Evolutionary conservation across 1,140 invertebrate genomes (phyloP).

Genomic region (Dendroctonus ponderosae): DNA sequence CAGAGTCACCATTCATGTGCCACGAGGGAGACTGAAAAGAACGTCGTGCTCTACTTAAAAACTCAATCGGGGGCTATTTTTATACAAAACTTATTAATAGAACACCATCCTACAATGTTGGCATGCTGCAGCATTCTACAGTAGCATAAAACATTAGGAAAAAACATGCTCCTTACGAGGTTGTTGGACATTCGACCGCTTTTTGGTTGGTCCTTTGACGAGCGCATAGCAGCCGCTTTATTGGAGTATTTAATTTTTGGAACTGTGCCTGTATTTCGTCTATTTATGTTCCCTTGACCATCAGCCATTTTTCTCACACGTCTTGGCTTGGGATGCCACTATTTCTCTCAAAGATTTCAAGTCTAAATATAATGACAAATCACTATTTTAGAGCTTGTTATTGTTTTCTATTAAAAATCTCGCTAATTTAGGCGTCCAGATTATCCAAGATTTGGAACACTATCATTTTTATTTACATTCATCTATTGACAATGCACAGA

Average conservation of each 20-base stretch:
- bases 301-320: constrained; percentile 41
- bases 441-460: no score
- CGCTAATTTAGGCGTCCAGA: no score
- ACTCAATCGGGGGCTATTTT: constrained; percentile 29
- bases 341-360: no score
- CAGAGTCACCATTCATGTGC: constrained; percentile 29
- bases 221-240: constrained; percentile 39
- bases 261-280: constrained; percentile 48
- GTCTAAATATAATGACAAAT: no score
- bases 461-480: no score
- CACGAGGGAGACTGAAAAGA: constrained; percentile 34
- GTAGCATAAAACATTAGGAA: constrained; percentile 19
- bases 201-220: constrained; percentile 39
- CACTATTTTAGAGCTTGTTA: no score
- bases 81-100: constrained; percentile 41
- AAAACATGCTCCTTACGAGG: constrained; percentile 41
- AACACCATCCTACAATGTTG: constrained; percentile 23
- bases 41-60: constrained; percentile 21
- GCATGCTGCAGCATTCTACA: constrained; percentile 1
- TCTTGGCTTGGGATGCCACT: no score
- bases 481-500: no score
- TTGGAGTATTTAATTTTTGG: constrained; percentile 50
- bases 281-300: constrained; percentile 45
- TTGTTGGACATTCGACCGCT: constrained; percentile 43
- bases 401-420: no score